phyloP scores from a whole-genome alignment of 2,113 vertebrate species.

The Coptodon rendalli region DNA sequence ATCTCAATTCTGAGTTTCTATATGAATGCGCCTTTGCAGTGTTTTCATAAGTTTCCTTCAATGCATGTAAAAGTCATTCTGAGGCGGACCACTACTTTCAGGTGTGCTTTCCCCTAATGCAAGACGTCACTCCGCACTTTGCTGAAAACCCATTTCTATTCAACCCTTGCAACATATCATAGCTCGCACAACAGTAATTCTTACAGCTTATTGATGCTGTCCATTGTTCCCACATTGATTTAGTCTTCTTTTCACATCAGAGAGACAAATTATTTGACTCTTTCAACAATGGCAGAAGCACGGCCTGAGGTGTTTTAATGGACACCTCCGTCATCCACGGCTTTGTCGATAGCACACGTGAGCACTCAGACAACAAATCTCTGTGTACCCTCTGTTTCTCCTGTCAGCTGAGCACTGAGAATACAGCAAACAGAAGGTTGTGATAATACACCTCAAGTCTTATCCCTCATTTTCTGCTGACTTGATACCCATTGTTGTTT shows the following conservation, averaged over 20 bases:
- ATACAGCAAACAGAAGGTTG: conserved; percentile 23
- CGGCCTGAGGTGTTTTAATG: conserved; percentile 28
- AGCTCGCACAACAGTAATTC: not conserved
- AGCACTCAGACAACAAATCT: conserved; percentile 37
- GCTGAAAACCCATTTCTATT: not conserved
- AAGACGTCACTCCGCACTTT: not conserved
- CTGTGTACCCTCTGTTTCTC: conserved; percentile 4
- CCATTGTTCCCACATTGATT: conserved; percentile 45
- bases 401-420: not conserved
- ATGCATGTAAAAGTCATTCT: not conserved
- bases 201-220: conserved; percentile 1
- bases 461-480: conserved; percentile 25
- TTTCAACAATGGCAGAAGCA: conserved; percentile 14
- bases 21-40: not conserved
- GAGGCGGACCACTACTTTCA: not conserved
- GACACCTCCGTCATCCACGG: not conserved
- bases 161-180: not conserved
- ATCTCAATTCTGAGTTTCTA: not conserved
- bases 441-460: conserved; percentile 8
- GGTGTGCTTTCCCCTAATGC: not conserved
- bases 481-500: conserved; percentile 24
- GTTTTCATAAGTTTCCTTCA: not conserved
- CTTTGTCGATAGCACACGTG: conserved; percentile 23
- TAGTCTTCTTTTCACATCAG: conserved; percentile 24
- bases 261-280: conserved; percentile 58